Evolutionary conservation across 2,113 vertebrate genomes (phyloP), one percentile per base, ranked within the genome.

Genomic region (Lasiurus cinereus): DNA sequence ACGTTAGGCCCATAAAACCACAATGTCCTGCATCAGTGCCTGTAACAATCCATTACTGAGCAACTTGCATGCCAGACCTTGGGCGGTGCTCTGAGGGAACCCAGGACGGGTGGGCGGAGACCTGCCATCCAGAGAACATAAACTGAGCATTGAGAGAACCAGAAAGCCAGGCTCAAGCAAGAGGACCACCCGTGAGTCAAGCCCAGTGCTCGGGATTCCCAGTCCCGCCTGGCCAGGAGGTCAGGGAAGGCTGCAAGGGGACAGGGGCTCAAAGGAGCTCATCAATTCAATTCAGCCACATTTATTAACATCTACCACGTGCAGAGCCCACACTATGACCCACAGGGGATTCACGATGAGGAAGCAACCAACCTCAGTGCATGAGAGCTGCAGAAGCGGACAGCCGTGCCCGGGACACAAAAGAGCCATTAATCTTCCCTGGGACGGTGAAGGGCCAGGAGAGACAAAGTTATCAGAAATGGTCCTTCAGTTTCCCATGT

Each of bases 11-110:
- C 6, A 2, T 2, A 24, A 33, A 4, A 0, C 18, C 11, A 3
- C 10, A 3, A 62, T 0, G 31, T n/a, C 5, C 31, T 1, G 2
- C 29, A 0, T 33, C 10, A 0, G 16, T 0, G 6, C 33, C 27
- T 0, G 6, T 15, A 15, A 89, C 19, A 66, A 43, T 11, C 62
- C 70, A n/a, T 31, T 1, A 31, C 11, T 24, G 14, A 88, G 70
- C 72, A 59, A 5, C 21, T 21, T 52, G n/a, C 15, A 10, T 59
- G 3, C 27, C 1, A 11, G 27, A n/a, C 39, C 73, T 22, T 43
- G 16, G 4, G 15, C 11, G 14, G 67, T 19, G 2, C 22, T 36
- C 43, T 33, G 11, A 87, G 50, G 56, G 21, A 29, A 31, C 14
- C 18, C 46, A 31, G 59, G 24, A 24, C 0, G 24, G 59, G n/a